Percentiles rank a stretch among this genome's conserved stretches.
Evolutionary conservation across 2,888 invertebrate species (phyloP).

Genomic region (Horisme vitalbata): DNA sequence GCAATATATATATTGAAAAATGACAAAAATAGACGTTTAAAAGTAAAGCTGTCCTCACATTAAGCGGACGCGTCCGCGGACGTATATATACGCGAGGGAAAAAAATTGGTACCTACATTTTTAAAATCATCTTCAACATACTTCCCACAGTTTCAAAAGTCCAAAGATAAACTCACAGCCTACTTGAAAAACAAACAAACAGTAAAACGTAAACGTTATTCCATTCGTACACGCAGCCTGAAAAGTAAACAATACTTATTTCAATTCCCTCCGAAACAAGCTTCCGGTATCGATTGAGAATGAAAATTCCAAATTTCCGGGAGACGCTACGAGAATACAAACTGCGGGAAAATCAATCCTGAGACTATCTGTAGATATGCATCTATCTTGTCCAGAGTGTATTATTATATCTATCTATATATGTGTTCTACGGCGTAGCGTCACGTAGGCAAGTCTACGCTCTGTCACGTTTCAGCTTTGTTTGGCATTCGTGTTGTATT

Average conservation of each 20-base stretch:
- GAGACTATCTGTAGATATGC: conserved; percentile 8
- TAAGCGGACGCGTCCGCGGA: no score
- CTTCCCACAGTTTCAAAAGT: no score
- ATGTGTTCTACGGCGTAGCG: conserved; percentile 48
- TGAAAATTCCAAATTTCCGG: conserved; percentile 44
- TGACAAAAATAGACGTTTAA: no score
- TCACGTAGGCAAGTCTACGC: conserved; percentile 58
- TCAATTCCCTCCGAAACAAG: conserved; percentile 35
- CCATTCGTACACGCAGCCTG: conserved; percentile 15
- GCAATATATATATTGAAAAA: no score
- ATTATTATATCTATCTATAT: background rate
- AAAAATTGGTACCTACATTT: no score
- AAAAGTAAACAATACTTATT: conserved; percentile 35
- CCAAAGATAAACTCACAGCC: background rate
- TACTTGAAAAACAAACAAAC: conserved; percentile 23
- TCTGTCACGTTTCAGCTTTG: conserved; percentile 27
- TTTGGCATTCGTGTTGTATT: conserved; percentile 2
- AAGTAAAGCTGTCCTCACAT: no score
- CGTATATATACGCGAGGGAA: no score
- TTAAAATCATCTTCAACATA: no score
- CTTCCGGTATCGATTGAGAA: conserved; percentile 37
- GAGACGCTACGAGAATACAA: conserved; percentile 49
- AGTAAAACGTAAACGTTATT: conserved; percentile 12
- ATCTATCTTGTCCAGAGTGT: conserved; percentile 4
- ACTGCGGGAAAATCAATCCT: conserved; percentile 55